Base-by-base conservation (phyloP, 2,113 vertebrate species). In the Microtus montanus region DNA sequence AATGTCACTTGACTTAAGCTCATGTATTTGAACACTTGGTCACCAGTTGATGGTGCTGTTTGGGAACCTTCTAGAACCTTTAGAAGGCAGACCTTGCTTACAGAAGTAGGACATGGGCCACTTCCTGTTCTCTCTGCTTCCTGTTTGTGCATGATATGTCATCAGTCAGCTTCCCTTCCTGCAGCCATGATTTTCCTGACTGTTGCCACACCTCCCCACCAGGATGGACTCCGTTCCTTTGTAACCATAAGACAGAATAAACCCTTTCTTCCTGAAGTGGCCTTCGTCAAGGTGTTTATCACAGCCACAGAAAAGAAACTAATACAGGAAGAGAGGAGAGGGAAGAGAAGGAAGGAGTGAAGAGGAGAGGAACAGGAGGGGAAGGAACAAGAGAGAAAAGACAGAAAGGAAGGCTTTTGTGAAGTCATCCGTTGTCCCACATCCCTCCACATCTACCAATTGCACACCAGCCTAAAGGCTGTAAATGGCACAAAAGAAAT, bases 401-500 rank as follows among this genome's bases (percentile, higher is more conserved):
- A 24, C 24, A 35, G 5, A 6, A 52, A 12, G 22, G 13, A n/a
- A 38, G 22, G 44, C 15, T 41, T 92, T 93, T 78, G 12, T 30
- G 26, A 35, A 73, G 44, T 79, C 66, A 58, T 44, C 35, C 8
- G 38, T 91, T 78, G 58, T 35, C 38, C 44, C n/a, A 2, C 49
- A 58, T 28, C 22, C 41, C 30, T 71, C 64, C 64, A 24, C 7
- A 86, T 30, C 64, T 88, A 70, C 71, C 35, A 77, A 77, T 82
- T 82, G 11, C 66, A 90, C 26, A 80, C 22, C 54, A 41, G 61
- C 20, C 52, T 30, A 70, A 92, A 86, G 74, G 35, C 54, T 87
- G 28, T 64, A 86, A 86, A 30, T 63, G 63, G 71, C 7, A 83
- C 44, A 33, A 63, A 92, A 84, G 49, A 94, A 94, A 93, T 61